Evolutionary conservation across 2,888 invertebrate genomes (phyloP).

Genomic region (Pollenia amentaria): DNA sequence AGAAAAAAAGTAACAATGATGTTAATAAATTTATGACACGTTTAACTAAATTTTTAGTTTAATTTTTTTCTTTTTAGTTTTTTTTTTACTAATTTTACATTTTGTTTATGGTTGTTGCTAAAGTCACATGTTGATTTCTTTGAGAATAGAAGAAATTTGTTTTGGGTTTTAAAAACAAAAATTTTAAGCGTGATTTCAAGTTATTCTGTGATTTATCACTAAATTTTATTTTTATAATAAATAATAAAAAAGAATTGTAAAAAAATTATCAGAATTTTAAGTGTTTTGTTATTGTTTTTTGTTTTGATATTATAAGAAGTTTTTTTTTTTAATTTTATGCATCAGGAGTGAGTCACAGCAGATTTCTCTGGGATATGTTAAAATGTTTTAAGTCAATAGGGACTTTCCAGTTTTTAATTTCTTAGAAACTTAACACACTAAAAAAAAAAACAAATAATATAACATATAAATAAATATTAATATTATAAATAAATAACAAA

Average conservation of each 20-base stretch:
- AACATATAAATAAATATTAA: not conserved
- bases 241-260: not conserved
- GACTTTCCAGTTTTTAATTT: slow-evolving; percentile 43
- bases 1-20: slow-evolving; percentile 26
- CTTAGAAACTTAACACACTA: not conserved
- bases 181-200: not conserved
- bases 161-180: slow-evolving; percentile 1
- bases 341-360: slow-evolving; percentile 18
- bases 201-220: slow-evolving; percentile 7
- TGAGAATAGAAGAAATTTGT: not conserved
- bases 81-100: slow-evolving; percentile 18
- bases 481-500: not conserved
- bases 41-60: slow-evolving; percentile 39
- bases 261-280: not conserved
- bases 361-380: not conserved
- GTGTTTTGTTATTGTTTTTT: slow-evolving; percentile 8
- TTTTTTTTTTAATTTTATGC: not conserved
- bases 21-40: slow-evolving; percentile 58
- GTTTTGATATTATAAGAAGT: not conserved
- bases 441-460: not conserved
- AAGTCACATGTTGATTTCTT: slow-evolving; percentile 22
- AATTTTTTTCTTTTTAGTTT: slow-evolving; percentile 1
- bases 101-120: slow-evolving; percentile 23
- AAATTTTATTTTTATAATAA: not conserved
- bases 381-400: not conserved